These are phyloP conservation scores for Hydra vulgaris DNA, from an alignment of 30 jellyfish, hydroid and myxozoan genomes.

Conservation along the genomic window DNA sequence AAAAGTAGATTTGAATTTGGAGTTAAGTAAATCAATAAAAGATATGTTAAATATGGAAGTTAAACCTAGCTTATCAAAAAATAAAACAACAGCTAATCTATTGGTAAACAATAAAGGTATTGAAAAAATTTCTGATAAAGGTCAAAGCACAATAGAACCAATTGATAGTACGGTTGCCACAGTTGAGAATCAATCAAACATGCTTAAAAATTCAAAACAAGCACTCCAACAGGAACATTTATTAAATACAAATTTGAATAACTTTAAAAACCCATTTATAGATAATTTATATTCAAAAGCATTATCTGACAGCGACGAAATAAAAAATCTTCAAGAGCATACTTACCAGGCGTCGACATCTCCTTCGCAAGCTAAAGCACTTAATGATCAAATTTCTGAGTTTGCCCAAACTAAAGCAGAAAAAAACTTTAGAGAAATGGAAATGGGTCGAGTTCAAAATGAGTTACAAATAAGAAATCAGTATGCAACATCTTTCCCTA, in stretches of 20 bases:
- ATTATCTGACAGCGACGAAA: not conserved
- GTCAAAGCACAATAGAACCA: not conserved
- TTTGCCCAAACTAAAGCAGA: not conserved
- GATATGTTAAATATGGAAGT: not conserved
- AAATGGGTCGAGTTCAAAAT: slow-evolving; percentile 2
- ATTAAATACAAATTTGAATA: not conserved
- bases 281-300: not conserved
- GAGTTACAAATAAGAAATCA: not conserved
- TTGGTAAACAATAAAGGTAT: not conserved
- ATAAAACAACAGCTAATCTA: not conserved
- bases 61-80: not conserved
- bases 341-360: not conserved
- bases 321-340: slow-evolving; percentile 6
- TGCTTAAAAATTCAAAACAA: not conserved
- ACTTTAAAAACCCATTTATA: not conserved
- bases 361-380: not conserved
- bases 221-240: not conserved
- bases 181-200: not conserved
- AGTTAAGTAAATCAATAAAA: not conserved
- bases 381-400: not conserved
- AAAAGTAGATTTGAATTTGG: not conserved
- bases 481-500: slow-evolving; percentile 7
- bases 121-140: not conserved
- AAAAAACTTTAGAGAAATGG: not conserved
- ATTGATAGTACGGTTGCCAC: not conserved